A percentile compares a stretch with the other conserved stretches of the same genome.
These are phyloP conservation scores for Acanthopagrus latus DNA, from an alignment of 2,797 vertebrate genomes.

Conservation along the genomic window DNA sequence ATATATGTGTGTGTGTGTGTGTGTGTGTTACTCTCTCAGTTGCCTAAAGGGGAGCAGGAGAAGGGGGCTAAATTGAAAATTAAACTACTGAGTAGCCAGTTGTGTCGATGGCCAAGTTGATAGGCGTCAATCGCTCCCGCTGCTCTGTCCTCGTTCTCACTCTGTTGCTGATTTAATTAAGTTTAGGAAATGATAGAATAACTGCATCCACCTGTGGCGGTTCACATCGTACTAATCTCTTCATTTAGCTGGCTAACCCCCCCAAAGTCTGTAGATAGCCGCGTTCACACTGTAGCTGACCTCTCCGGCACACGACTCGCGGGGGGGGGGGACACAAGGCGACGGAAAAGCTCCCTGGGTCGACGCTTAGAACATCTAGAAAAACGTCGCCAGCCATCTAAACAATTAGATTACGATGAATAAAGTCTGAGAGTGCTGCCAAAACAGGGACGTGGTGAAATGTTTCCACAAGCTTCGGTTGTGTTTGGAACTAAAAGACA, in stretches of 20 bases:
- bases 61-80: slow-evolving; percentile 59
- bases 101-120: slow-evolving; percentile 42
- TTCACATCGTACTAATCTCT: slow-evolving; percentile 68
- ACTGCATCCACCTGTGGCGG: slow-evolving; percentile 73
- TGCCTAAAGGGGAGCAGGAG: slow-evolving; percentile 32
- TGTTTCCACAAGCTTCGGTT: slow-evolving; percentile 18
- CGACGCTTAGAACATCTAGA: slow-evolving; percentile 23
- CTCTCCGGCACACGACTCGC: slow-evolving; percentile 35
- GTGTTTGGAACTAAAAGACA: slow-evolving; percentile 23
- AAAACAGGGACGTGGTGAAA: slow-evolving; percentile 21
- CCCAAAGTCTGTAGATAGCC: slow-evolving; percentile 66
- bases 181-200: slow-evolving; percentile 78
- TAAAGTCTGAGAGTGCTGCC: slow-evolving; percentile 17
- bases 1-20: slow-evolving; percentile 1
- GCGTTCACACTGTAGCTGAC: slow-evolving; percentile 63
- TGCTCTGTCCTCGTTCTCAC: slow-evolving; percentile 31
- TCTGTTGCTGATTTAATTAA: slow-evolving; percentile 72
- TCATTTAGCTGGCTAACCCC: slow-evolving; percentile 65
- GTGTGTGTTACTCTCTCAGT: slow-evolving; percentile 16
- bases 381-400: slow-evolving; percentile 28
- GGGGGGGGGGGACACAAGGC: slow-evolving; percentile 13
- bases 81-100: slow-evolving; percentile 51
- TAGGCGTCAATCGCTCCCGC: slow-evolving; percentile 36
- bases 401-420: slow-evolving; percentile 43
- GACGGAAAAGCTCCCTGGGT: slow-evolving; percentile 6